These are phyloP conservation scores for Idaea straminata DNA, from an alignment of 2,888 invertebrate species.

Conservation along the genomic window DNA sequence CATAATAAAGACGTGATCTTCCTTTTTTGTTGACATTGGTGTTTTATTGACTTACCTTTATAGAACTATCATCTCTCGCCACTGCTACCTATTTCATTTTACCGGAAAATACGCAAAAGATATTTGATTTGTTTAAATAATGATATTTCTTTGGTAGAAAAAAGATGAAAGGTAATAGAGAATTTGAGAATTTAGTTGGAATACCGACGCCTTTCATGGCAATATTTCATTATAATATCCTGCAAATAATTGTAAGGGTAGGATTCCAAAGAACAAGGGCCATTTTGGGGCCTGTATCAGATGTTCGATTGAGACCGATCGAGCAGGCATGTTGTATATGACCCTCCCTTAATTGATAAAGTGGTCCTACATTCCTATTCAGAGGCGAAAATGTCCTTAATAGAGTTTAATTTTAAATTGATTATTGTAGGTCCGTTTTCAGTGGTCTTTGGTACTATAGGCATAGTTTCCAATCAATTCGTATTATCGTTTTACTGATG, in stretches of 20 bases:
- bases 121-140: not conserved
- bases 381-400: not conserved
- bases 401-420: not conserved
- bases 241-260: not conserved
- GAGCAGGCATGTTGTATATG: not conserved
- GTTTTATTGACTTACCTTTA: too few relatives aligned
- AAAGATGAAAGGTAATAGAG: not conserved
- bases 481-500: not conserved
- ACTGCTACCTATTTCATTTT: not conserved
- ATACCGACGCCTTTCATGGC: not conserved
- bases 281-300: not conserved
- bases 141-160: not conserved
- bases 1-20: too few relatives aligned
- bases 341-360: not conserved
- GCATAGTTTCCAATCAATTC: not conserved
- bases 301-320: not conserved
- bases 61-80: too few relatives aligned
- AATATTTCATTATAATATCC: not conserved
- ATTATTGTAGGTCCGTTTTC: not conserved
- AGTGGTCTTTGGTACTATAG: not conserved
- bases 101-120: not conserved
- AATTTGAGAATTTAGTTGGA: not conserved
- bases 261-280: not conserved
- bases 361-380: not conserved
- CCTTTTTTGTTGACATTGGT: too few relatives aligned